Base-by-base conservation (phyloP, 2,888 invertebrate genomes). In the Malthinus flaveolus region DNA sequence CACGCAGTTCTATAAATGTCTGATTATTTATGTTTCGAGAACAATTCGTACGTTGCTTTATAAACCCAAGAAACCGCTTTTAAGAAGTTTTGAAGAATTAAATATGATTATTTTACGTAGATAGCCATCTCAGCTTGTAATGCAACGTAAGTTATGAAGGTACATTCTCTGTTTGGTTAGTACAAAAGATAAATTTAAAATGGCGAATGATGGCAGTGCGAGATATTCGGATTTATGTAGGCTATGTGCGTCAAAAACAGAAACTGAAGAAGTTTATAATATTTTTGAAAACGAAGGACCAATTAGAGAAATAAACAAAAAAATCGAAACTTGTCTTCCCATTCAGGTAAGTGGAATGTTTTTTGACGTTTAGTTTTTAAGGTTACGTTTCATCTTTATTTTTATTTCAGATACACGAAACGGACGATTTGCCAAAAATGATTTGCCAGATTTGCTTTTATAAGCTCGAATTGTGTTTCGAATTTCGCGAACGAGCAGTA, bases 351-450 rank as follows among this genome's bases (percentile, higher is more conserved):
- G 2, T 23, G 49, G 34, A 34, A 32, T n/a, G 15, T 15, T 8
- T 42, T 15, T 7, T 15, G 15, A 42, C 15, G n/a, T 42, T 42
- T 57, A 23, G 37, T 31, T 42, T 12, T 10, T 47, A 10, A 8
- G 35, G 10, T 10, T 35, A 12, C 8, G 9, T 44, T 32, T 33
- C 12, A 37, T 36, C 7, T 8, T n/a, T 37, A 37, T 33, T 61
- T 67, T 64, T 56, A 49, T 75, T 74, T 15, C 63, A 84, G 85
- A 80, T 85, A 31, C 80, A 81, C 42, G 77, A 81, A 72, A 72
- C 77, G 12, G 85, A 85, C 70, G 81, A 82, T 63, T 74, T 85
- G 44, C 84, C 85, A 12, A 85, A 85, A 77, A 81, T 83, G 71
- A 79, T 85, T 3, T 85, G 85, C 65, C 81, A 82, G 62, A 80